phyloP scores from a whole-genome alignment of 2,888 invertebrate species.

The Brachylomia viminalis region DNA sequence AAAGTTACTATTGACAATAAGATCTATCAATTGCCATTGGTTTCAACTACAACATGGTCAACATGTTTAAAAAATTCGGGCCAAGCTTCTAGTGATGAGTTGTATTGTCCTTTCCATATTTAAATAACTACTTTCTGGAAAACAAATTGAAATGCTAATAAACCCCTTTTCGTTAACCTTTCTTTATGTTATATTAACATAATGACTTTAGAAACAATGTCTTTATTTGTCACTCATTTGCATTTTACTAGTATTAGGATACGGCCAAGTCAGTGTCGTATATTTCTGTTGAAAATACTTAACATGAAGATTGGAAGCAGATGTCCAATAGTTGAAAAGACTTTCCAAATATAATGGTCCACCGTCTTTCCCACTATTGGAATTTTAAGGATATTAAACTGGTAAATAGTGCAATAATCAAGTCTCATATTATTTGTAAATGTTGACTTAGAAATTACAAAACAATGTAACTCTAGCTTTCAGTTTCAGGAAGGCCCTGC shows the following conservation, averaged over 20 bases:
- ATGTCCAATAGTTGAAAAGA: not conserved
- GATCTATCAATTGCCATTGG: no score
- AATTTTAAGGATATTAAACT: not conserved
- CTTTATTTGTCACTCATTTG: constrained; percentile 52
- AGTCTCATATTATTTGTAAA: not conserved
- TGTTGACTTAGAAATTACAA: not conserved
- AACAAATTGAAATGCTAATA: constrained; percentile 60
- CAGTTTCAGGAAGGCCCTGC: not conserved
- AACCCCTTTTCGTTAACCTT: constrained; percentile 42
- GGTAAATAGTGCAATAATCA: not conserved
- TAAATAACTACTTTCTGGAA: constrained; percentile 15
- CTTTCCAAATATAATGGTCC: not conserved
- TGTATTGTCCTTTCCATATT: no score
- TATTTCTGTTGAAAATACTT: not conserved
- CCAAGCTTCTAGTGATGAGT: no score
- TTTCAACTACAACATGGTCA: no score
- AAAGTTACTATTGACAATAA: no score
- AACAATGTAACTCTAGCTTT: not conserved
- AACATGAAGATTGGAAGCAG: not conserved
- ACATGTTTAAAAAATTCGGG: no score
- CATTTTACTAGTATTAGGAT: constrained; percentile 52
- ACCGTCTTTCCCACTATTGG: not conserved
- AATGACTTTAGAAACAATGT: constrained; percentile 31
- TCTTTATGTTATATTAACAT: no score
- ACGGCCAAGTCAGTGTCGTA: not conserved